These are phyloP conservation scores for Caenorhabditis sp. DNA, from an alignment of 2,888 invertebrate genomes.

Conservation along the genomic window DNA sequence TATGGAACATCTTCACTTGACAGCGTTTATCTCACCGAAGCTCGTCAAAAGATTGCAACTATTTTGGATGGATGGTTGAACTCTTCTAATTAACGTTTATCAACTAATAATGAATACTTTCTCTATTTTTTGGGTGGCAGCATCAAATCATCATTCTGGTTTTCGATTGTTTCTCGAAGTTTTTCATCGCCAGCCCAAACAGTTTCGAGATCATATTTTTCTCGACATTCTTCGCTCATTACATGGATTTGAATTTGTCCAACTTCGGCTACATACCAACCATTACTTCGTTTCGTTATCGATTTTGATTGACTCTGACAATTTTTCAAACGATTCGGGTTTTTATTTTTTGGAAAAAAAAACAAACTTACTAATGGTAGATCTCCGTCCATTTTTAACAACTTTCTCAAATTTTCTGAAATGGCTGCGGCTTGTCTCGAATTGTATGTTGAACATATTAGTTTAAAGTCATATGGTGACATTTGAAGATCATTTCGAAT, in stretches of 20 bases:
- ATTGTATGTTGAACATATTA: conserved; percentile 34
- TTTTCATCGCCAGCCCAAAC: conserved; percentile 28
- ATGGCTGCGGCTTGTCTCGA: conserved; percentile 33
- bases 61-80: conserved; percentile 28
- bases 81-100: background rate
- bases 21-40: conserved; percentile 25
- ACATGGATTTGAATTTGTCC: conserved; percentile 29
- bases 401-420: conserved; percentile 17
- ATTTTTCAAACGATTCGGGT: background rate
- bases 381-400: conserved; percentile 19
- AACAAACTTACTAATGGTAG: background rate
- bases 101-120: background rate
- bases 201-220: conserved; percentile 31
- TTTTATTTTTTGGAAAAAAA: conserved; percentile 5
- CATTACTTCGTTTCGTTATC: conserved; percentile 32
- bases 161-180: conserved; percentile 17
- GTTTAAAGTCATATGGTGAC: conserved; percentile 26
- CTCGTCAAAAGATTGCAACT: conserved; percentile 27
- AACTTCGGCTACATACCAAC: conserved; percentile 35
- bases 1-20: conserved; percentile 34
- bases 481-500: conserved; percentile 12
- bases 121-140: conserved; percentile 13
- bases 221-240: conserved; percentile 37
- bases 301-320: conserved; percentile 12
- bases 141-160: conserved; percentile 6